These are phyloP conservation scores for Salvelinus fontinalis DNA, from an alignment of 2,113 vertebrate genomes.

Conservation along the genomic window DNA sequence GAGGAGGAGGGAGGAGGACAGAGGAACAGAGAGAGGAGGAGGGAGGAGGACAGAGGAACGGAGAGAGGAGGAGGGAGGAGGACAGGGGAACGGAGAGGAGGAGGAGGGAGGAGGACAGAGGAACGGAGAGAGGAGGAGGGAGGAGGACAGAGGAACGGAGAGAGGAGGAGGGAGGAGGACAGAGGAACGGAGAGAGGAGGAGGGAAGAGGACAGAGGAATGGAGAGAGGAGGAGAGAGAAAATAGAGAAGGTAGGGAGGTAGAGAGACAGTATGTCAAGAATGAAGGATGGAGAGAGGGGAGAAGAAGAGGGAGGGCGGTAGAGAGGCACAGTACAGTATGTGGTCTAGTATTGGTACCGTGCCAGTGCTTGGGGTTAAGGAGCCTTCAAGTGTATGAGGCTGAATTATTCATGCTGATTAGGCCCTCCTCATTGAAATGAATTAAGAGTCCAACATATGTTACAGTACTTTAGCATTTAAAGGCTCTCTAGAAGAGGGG, in stretches of 20 bases:
- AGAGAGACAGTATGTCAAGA: no score
- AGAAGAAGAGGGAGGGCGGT: background rate
- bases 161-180: background rate
- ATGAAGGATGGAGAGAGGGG: background rate
- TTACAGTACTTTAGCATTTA: constrained; percentile 64
- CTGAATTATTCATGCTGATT: constrained; percentile 86
- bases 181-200: no score
- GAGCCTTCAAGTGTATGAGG: constrained; percentile 43
- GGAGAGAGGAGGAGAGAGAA: background rate
- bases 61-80: background rate
- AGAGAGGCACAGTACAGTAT: background rate
- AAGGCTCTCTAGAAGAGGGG: constrained; percentile 62
- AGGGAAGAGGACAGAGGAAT: background rate
- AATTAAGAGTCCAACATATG: constrained; percentile 73
- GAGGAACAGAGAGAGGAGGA: background rate
- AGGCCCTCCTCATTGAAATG: constrained; percentile 79
- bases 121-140: background rate
- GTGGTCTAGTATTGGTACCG: no score
- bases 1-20: background rate
- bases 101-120: background rate
- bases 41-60: background rate
- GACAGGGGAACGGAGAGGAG: background rate
- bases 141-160: background rate
- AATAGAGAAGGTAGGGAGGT: background rate
- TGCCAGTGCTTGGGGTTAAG: constrained; percentile 4